These are phyloP conservation scores for Exaiptasia diaphana DNA, from an alignment of 64 coral and sea anemone genomes.

Conservation along the genomic window DNA sequence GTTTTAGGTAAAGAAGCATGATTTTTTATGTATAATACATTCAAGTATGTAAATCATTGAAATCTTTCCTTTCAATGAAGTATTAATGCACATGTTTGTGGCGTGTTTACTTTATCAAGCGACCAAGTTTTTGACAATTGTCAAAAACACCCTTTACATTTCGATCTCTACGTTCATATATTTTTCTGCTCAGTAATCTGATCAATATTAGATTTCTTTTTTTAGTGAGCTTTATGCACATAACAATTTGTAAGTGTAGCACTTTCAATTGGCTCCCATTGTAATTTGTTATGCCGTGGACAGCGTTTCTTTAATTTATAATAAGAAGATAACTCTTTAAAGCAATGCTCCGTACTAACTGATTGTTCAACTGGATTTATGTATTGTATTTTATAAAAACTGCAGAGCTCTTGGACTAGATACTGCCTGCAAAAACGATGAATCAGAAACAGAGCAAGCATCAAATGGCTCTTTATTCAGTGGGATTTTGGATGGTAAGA, in stretches of 20 bases:
- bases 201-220: too few species aligned
- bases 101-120: not conserved
- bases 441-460: conserved; percentile 35
- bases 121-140: not conserved
- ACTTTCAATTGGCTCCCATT: not conserved
- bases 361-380: too few species aligned
- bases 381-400: too few species aligned
- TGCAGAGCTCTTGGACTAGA: conserved; percentile 82
- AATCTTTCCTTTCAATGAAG: not conserved
- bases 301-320: not conserved
- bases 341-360: too few species aligned
- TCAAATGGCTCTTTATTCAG: conserved; percentile 28
- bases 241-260: too few species aligned
- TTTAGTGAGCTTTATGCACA: too few species aligned
- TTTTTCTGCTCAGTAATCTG: too few species aligned
- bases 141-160: not conserved
- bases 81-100: not conserved
- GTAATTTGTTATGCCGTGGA: not conserved
- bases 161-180: not conserved
- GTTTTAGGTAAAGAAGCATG: conserved; percentile 73
- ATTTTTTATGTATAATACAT: not conserved
- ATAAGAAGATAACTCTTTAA: too few species aligned
- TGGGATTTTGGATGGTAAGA: conserved; percentile 79
- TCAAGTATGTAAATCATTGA: too few species aligned
- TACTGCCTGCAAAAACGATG: conserved; percentile 42